Base-by-base conservation (phyloP, 2,797 vertebrate genomes). In the Rhinophrynus dorsalis region DNA sequence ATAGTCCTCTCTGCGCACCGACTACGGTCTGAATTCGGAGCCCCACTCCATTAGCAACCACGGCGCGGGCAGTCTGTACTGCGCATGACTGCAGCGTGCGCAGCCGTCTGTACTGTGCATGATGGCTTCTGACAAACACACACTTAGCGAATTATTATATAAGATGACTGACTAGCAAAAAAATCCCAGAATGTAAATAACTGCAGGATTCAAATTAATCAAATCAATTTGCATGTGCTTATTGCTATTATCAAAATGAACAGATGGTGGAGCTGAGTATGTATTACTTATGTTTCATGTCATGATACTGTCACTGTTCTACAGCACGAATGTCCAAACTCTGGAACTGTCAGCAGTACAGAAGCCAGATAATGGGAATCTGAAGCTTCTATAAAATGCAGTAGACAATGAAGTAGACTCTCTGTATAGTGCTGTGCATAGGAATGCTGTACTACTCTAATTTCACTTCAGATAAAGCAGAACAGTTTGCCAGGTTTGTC, bases 391-490 rank as follows among this genome's bases (percentile, higher is more conserved):
- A 59, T 51, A 60, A 59, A 61, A 69, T 61, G 38, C 48, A 59
- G 33, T 50, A 32, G 52, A 72, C 21, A 45, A 72, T 56, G 27
- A 24, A 27, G 32, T 30, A 2, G 60, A 65, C 52, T 59, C 33
- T 42, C 48, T 38, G 27, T 57, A 51, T 21, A 59, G 11, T 18
- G 45, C 59, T 40, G 35, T 57, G 26, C 45, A 33, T 2, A 73
- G 45, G 55, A 65, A 73, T 73, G 69, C 37, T 26, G 61, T 29
- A 51, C 40, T 44, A 33, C 52, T 73, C 61, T 66, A 45, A 27
- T 44, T 57, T 64, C 26, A 50, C 35, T 52, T 35, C 66, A 23
- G 33, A 50, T 65, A 44, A 65, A 66, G 54, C 54, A 56, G 58
- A 65, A 58, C 33, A 15, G 23, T 27, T 51, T 51, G 10, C 47